Base-by-base conservation (phyloP, 2,113 vertebrate genomes). In the Silurus meridionalis region DNA sequence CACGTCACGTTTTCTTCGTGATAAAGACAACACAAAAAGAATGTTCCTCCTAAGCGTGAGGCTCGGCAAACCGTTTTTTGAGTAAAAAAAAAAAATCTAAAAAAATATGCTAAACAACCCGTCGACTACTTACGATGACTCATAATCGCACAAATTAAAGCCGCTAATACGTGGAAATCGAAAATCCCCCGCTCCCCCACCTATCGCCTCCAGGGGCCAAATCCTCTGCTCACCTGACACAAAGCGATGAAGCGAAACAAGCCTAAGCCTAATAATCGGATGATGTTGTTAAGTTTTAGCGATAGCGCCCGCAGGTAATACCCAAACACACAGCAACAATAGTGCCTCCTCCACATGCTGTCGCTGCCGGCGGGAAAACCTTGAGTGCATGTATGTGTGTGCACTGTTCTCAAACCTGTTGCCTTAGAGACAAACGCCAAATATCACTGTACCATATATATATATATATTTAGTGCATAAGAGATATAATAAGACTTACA, bases 211-310 rank as follows among this genome's bases (percentile, higher is more conserved):
- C 90, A 85, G n/a, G 89, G 92, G 90, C 89, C 92, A 94, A 90
- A 94, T 94, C 92, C 93, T 92, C 93, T 93, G 93, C 93, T 94
- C 93, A 95, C 94, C 94, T 95, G 95, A 95, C 94, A 95, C 92
- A 93, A 93, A 89, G 93, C 94, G 94, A 94, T 93, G 95, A 94
- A 93, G 94, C 91, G 93, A 94, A 94, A 95, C 94, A 94, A 94
- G 92, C 85, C 72, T 96, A 95, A 95, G 93, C 95, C 94, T 95
- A 95, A 95, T 96, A 96, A 96, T 95, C 94, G 95, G 95, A 96
- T 96, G 94, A 96, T 94, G 93, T 92, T 75, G 66, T 93, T 92
- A 93, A 92, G 93, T 94, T 92, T 94, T 86, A 92, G 91, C 74
- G 93, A 94, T 94, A 94, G 93, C 87, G 94, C 95, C 95, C 93